Base-by-base conservation (phyloP, 2,888 invertebrate genomes). In the Enchytraeus crypticus region DNA sequence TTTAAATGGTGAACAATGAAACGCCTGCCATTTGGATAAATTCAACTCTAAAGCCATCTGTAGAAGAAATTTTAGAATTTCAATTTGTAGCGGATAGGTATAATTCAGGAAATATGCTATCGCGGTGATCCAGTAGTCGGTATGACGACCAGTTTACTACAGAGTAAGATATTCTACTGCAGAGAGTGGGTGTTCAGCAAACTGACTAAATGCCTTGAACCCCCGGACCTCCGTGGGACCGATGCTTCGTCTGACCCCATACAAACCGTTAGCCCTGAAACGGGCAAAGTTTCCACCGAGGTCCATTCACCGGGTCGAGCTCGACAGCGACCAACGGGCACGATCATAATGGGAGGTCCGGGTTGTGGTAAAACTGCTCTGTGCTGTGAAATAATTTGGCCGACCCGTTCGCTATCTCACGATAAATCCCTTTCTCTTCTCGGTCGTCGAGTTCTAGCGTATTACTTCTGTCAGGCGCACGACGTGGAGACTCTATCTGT, bases 171-270 rank as follows among this genome's bases (percentile, higher is more conserved):
- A 4, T 91, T 92, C 82, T 90, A 87, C 82, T 90, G 91, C 76
- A 85, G 95, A 8, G 95, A 96, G 80, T 96, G 95, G 95, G 91
- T 90, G 5, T 90, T 95, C 72, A 89, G 90, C 80, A 95, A 96
- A 81, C 84, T 96, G 34, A 87, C 88, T 1, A 88, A 92, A 71
- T 92, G 92, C 70, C 79, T 96, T 71, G 93, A 95, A 74, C 90
- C 91, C 79, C 81, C 92, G 63, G 49, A 47, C 49, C 8, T 23
- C 8, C 49, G 49, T 11, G 11, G 8, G 8, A 8, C 8, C 49
- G 49, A 23, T 11, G 49, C 14, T 23, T 67, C 69, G 38, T 73
- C 79, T 60, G 75, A 91, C 78, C 87, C 88, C 0, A n/a, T n/a
- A n/a, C n/a, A n/a, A n/a, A 18, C 49, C 11, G 14, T 8, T 23